Evolutionary conservation across 1,140 invertebrate species (phyloP).

Genomic region (Drosophila murphyi): DNA sequence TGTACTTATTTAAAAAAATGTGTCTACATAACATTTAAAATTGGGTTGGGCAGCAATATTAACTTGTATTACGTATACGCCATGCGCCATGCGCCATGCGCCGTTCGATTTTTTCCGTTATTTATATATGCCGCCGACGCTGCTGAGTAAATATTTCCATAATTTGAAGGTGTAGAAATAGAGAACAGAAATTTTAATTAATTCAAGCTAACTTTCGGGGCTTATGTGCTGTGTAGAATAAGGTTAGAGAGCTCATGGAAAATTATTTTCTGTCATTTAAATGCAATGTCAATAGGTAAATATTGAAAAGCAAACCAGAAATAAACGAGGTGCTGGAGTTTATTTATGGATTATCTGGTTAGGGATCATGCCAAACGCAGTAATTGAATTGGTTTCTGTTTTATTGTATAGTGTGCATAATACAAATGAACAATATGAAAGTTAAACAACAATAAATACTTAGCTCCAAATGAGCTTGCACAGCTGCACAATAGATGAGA

Average conservation of each 20-base stretch:
- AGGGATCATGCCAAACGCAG: constrained; percentile 38
- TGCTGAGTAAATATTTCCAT: constrained; percentile 29
- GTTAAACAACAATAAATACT: constrained; percentile 32
- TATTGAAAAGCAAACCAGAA: constrained; percentile 40
- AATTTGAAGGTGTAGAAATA: constrained; percentile 37
- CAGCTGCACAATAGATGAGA: constrained; percentile 47
- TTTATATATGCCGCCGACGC: constrained; percentile 34
- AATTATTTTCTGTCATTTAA: constrained; percentile 42
- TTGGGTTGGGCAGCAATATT: neutral
- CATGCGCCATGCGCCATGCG: constrained; percentile 5
- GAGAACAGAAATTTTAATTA: constrained; percentile 15
- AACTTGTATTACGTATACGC: constrained; percentile 19
- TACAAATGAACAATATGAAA: constrained; percentile 23
- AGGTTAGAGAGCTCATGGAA: constrained; percentile 34
- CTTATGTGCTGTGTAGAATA: constrained; percentile 5
- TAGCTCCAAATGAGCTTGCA: constrained; percentile 67
- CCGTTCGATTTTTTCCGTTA: constrained; percentile 26
- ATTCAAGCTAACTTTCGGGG: constrained; percentile 28
- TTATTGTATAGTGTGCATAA: constrained; percentile 22
- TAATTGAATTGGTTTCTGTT: constrained; percentile 45
- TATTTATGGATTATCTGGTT: constrained; percentile 42
- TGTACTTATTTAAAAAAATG: neutral
- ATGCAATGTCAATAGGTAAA: constrained; percentile 48
- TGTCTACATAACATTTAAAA: neutral
- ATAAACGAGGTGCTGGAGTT: constrained; percentile 14